Conservation (phyloP, 2,888 invertebrate species). For the Polyommatus icarus region DNA sequence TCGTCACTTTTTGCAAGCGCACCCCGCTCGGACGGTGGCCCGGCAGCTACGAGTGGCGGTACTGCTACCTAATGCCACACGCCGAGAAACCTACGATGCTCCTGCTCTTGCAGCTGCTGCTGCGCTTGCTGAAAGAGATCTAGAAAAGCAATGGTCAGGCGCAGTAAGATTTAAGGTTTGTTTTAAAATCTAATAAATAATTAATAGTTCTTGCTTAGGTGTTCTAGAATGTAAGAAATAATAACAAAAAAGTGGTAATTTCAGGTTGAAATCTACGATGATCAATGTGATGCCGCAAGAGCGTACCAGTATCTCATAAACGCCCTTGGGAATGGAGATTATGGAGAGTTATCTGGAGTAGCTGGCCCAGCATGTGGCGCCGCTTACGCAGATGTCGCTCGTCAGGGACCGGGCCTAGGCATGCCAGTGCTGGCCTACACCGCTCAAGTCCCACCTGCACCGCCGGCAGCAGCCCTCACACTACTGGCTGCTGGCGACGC, state of each 20-base stretch:
- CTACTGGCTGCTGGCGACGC: conserved; percentile 54
- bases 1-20: conserved; percentile 45
- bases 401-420: conserved; percentile 54
- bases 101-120: conserved; percentile 56
- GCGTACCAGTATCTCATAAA: conserved; percentile 62
- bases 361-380: conserved; percentile 67
- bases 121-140: conserved; percentile 56
- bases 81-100: conserved; percentile 51
- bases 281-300: conserved; percentile 58
- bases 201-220: too few species aligned
- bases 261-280: conserved; percentile 57
- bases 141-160: conserved; percentile 36
- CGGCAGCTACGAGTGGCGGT: conserved; percentile 55
- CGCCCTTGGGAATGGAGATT: conserved; percentile 59
- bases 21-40: conserved; percentile 44
- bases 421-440: conserved; percentile 65
- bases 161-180: conserved; percentile 40
- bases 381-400: conserved; percentile 61
- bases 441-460: conserved; percentile 51
- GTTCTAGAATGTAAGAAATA: neutral
- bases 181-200: neutral
- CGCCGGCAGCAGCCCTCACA: conserved; percentile 47
- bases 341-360: conserved; percentile 58
- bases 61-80: conserved; percentile 48
- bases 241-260: neutral